Evolutionary conservation across 92 coral and sea anemone species (phyloP), one percentile per base, ranked within the genome.

Genomic region (Epizoanthus illoricatus): DNA sequence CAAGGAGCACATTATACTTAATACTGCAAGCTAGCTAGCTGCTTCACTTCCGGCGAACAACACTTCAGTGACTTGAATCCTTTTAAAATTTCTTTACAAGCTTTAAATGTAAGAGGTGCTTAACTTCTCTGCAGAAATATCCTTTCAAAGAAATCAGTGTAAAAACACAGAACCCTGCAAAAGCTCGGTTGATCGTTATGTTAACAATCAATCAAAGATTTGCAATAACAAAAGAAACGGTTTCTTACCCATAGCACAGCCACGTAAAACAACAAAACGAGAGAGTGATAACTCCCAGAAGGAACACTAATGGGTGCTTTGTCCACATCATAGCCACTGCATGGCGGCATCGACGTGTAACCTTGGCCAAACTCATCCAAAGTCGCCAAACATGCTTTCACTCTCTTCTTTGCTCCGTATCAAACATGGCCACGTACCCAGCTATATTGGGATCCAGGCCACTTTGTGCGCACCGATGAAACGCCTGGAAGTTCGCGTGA

Each of bases 281-380:
- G 58, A 81, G 60, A 49, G 87, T 52, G 33, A 84, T 39, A 18
- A 89, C 62, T 64, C 91, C 85, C 65, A 86, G 76, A 10, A 89
- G 36, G 67, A 86, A 69, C 13, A 85, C 13, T 43, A 86, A 81
- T 17, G 88, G 90, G 61, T 90, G 87, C 55, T 45, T 89, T 23
- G 76, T n/a, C 79, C 88, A 81, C 81, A 87, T 90, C 91, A 88
- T 87, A 70, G 90, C 91, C 88, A 84, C 88, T 75, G 83, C 85
- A 91, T 87, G 84, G 89, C 84, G 82, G 75, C 67, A 24, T 49
- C 65, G 65, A 61, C 71, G 74, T 56, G 68, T 62, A 60, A 65
- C 73, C 65, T 65, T 65, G 71, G 75, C 79, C 62, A 58, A 80
- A 58, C 75, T 85, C 91, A 87, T 84, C 83, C 88, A 92, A 49